Percentiles rank a stretch among this genome's conserved stretches.
Conservation (phyloP, 2,888 invertebrate genomes). For the Eristalis intricaria region DNA sequence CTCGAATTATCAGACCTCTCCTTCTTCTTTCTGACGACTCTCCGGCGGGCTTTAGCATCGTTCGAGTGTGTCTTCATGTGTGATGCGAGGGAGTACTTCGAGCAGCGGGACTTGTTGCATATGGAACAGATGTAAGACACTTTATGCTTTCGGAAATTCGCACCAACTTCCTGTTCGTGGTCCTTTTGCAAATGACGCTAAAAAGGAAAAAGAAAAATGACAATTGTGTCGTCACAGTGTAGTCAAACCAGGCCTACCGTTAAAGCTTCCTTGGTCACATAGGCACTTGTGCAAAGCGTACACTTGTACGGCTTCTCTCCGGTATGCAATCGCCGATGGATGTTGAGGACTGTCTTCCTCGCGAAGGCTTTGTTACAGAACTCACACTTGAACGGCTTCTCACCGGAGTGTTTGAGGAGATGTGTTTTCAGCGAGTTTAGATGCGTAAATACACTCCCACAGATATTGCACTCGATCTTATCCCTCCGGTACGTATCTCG, state of each 20-base stretch:
- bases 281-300: slow-evolving; percentile 63
- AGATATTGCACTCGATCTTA: slow-evolving; percentile 72
- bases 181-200: slow-evolving; percentile 71
- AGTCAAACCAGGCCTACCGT: slow-evolving; percentile 46
- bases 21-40: slow-evolving; percentile 19
- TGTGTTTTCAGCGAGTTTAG: slow-evolving; percentile 71
- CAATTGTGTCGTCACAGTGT: background rate
- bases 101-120: slow-evolving; percentile 65
- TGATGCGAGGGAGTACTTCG: slow-evolving; percentile 66
- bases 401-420: slow-evolving; percentile 71
- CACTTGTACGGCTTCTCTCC: slow-evolving; percentile 73
- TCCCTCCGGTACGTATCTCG: slow-evolving; percentile 28
- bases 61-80: slow-evolving; percentile 67
- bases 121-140: slow-evolving; percentile 65
- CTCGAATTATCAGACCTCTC: slow-evolving; percentile 17
- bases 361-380: slow-evolving; percentile 72
- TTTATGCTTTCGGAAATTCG: slow-evolving; percentile 61
- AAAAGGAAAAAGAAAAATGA: background rate
- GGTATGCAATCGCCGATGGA: slow-evolving; percentile 71
- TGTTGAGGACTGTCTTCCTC: slow-evolving; percentile 70
- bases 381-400: slow-evolving; percentile 72
- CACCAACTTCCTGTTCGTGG: slow-evolving; percentile 62
- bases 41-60: slow-evolving; percentile 42
- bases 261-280: slow-evolving; percentile 70
- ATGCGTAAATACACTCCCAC: slow-evolving; percentile 70